Evolutionary conservation across 2,888 invertebrate species (phyloP), one percentile per base, ranked within the genome.

Genomic region (Scaptomyza polygonia): DNA sequence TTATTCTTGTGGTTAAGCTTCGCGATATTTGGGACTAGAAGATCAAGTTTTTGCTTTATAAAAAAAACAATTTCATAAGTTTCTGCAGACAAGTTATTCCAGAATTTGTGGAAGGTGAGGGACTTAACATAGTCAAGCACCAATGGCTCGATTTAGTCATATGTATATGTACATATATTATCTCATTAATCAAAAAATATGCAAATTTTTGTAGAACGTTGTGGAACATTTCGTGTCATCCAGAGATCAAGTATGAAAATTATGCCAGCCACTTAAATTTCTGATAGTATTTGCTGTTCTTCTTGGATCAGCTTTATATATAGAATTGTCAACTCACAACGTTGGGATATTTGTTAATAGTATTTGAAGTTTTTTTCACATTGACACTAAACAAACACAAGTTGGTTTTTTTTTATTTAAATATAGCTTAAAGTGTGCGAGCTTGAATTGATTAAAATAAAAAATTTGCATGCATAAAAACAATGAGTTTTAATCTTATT

Each of bases 161-260:
- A 52, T 56, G 18, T 42, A 21, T 21, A 3, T 21, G 3, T 21
- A 21, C 21, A 21, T 21, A 56, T 56, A 51, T 34, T 56, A 48
- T 59, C 32, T 27, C 59, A 68, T 75, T 73, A 74, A 76, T 77
- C 74, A 66, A 40, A 40, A 47, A 1, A 44, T 77, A 76, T 76
- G 75, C 78, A 54, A 76, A 76, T 72, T 5, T 32, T 32, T 32
- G 42, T 39, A 65, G 61, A 76, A 57, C 58, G 55, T 71, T 75
- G 45, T 32, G 25, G 27, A 56, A 68, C 63, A 29, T 25, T 42
- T 53, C 42, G 63, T 40, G 16, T 51, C 36, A 40, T 54, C 30
- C 57, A 49, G 43, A 54, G 57, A 75, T 75, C 43, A 30, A 36
- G 53, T 12, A 21, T 30, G 9, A 29, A 14, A 14, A 36, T 18